Conservation (phyloP, 2,888 invertebrate species). For the Parnassius glacialis region DNA sequence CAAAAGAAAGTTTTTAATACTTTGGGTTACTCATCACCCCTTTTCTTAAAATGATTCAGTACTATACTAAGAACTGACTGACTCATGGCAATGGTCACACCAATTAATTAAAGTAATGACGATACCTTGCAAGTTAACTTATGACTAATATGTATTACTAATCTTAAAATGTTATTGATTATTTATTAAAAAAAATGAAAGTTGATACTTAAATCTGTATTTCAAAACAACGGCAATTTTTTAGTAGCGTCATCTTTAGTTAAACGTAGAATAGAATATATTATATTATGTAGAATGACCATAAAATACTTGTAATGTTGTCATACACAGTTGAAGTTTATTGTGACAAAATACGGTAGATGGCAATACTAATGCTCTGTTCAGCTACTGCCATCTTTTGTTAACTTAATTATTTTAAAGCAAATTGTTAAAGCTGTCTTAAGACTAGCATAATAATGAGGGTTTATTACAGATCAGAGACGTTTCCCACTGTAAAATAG, state of each 20-base stretch:
- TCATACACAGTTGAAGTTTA: background rate
- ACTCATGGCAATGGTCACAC: background rate
- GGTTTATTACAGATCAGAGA: conserved; percentile 38
- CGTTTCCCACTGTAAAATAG: conserved; percentile 44
- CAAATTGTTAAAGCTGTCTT: too few relatives aligned
- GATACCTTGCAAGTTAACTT: background rate
- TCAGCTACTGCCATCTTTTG: conserved; percentile 35
- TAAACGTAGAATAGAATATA: background rate
- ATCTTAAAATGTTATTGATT: too few relatives aligned
- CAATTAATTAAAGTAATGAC: too few relatives aligned
- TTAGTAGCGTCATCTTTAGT: conserved; percentile 6
- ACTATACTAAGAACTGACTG: background rate
- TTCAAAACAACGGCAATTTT: background rate
- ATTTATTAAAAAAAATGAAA: too few relatives aligned
- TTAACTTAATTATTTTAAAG: conserved; percentile 13
- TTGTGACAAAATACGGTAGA: conserved; percentile 8
- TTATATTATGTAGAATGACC: background rate
- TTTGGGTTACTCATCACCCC: too few relatives aligned
- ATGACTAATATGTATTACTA: too few relatives aligned
- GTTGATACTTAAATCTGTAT: too few relatives aligned
- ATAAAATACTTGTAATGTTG: background rate
- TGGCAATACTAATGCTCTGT: conserved; percentile 13
- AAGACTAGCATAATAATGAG: conserved; percentile 25
- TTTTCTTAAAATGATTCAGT: background rate
- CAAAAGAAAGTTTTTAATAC: too few relatives aligned